A percentile compares a stretch with the other conserved stretches of the same genome.
Evolutionary conservation across 2,797 vertebrate genomes (phyloP).

Genomic region (Gallinago nigripennis): DNA sequence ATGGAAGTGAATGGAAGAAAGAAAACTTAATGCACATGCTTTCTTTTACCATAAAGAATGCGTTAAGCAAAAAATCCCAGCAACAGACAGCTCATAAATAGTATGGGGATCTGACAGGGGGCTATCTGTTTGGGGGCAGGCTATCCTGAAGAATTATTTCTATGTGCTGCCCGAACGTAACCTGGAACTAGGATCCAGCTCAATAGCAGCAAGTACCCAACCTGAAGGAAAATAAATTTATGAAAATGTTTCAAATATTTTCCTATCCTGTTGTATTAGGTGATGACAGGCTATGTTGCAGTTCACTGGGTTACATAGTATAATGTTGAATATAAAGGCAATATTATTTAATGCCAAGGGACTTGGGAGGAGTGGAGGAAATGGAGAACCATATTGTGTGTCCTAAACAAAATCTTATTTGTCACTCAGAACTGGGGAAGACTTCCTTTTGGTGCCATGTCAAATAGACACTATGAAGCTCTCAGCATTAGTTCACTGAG

Average conservation of each 20-base stretch:
- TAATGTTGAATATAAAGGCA: constrained; percentile 16
- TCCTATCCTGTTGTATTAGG: constrained; percentile 25
- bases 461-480: neutral
- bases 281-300: constrained; percentile 36
- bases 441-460: neutral
- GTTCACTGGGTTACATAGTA: constrained; percentile 46
- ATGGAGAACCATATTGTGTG: neutral
- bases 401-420: constrained; percentile 31
- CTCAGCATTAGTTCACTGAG: neutral
- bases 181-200: neutral
- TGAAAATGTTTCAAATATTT: constrained; percentile 26
- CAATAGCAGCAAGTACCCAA: constrained; percentile 10
- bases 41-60: neutral
- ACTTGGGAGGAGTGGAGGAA: constrained; percentile 31
- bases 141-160: neutral
- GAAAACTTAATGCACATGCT: neutral
- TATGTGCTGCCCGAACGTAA: neutral
- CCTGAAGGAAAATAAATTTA: constrained; percentile 13
- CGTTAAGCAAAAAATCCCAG: neutral
- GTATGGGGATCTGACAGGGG: neutral
- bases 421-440: neutral
- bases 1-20: neutral
- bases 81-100: neutral
- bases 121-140: neutral
- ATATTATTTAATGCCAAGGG: constrained; percentile 26